Evolutionary conservation across 2,888 invertebrate genomes (phyloP).

Genomic region (Drosophila mayaguana): DNA sequence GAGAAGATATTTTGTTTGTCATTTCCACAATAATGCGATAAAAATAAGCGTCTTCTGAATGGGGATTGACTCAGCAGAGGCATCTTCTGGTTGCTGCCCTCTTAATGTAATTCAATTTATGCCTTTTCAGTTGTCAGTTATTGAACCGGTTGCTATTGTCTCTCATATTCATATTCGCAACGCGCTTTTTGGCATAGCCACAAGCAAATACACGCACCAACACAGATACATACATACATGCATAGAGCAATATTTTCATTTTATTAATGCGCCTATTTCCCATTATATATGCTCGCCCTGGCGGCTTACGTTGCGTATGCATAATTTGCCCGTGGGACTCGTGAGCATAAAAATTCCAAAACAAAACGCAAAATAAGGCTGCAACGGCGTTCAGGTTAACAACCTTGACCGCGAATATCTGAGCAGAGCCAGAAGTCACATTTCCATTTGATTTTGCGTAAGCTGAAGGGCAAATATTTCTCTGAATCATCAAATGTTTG

Average conservation of each 20-base stretch:
- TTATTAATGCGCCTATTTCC: constrained; percentile 32
- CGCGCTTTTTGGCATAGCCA: constrained; percentile 29
- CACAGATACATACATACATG: not conserved
- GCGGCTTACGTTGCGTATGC: constrained; percentile 57
- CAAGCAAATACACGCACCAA: not conserved
- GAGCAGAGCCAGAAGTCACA: constrained; percentile 27
- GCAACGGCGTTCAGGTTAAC: constrained; percentile 64
- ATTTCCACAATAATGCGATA: constrained; percentile 31
- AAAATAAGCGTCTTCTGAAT: constrained; percentile 18
- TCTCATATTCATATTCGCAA: constrained; percentile 25
- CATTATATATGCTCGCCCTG: constrained; percentile 8
- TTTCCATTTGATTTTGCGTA: not conserved
- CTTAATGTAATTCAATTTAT: constrained; percentile 73
- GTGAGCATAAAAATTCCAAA: constrained; percentile 42
- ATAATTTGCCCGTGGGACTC: constrained; percentile 36
- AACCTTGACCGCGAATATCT: constrained; percentile 75
- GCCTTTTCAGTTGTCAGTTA: constrained; percentile 61
- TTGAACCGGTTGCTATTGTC: constrained; percentile 67
- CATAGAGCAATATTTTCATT: constrained; percentile 27
- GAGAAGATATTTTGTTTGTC: constrained; percentile 28
- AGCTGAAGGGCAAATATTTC: not conserved
- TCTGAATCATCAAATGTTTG: not conserved
- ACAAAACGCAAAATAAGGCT: constrained; percentile 14
- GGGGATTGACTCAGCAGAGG: constrained; percentile 37
- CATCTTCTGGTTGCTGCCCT: constrained; percentile 61